A percentile compares a stretch with the other conserved stretches of the same genome.
Evolutionary conservation across 2,888 invertebrate genomes (phyloP).

Genomic region (Amaurobius ferox): DNA sequence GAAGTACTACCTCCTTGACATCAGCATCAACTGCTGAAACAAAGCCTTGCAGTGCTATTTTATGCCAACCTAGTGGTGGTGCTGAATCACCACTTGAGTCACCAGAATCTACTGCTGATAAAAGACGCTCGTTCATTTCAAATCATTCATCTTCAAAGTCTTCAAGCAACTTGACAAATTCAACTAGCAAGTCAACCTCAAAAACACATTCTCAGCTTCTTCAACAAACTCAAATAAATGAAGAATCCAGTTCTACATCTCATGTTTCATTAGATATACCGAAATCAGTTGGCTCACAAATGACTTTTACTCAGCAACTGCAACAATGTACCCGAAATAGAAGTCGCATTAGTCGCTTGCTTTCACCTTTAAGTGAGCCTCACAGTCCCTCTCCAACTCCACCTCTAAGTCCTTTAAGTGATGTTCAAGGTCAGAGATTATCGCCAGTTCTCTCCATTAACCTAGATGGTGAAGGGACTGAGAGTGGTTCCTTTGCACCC

Average conservation of each 20-base stretch:
- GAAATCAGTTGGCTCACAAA: slow-evolving; percentile 78
- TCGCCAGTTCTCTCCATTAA: slow-evolving; percentile 73
- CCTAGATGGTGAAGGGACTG: slow-evolving; percentile 17
- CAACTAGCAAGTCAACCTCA: slow-evolving; percentile 80
- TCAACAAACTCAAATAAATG: slow-evolving; percentile 28
- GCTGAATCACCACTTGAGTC: slow-evolving; percentile 75
- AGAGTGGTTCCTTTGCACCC: slow-evolving; percentile 20
- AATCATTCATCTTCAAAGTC: slow-evolving; percentile 84
- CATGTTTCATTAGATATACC: slow-evolving; percentile 11
- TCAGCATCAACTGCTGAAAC: slow-evolving; percentile 80
- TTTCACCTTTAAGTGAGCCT: slow-evolving; percentile 82
- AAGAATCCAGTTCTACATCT: slow-evolving; percentile 21
- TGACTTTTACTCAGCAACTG: slow-evolving; percentile 95
- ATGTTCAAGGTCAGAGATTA: slow-evolving; percentile 75
- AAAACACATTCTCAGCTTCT: slow-evolving; percentile 52
- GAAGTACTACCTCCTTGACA: slow-evolving; percentile 73
- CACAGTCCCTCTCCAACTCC: slow-evolving; percentile 88
- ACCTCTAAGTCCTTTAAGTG: slow-evolving; percentile 83
- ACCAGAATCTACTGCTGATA: slow-evolving; percentile 79
- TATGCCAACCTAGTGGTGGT: slow-evolving; percentile 76
- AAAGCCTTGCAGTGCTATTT: slow-evolving; percentile 82
- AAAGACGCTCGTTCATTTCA: slow-evolving; percentile 77
- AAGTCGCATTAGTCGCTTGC: slow-evolving; percentile 82
- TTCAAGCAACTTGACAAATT: slow-evolving; percentile 84
- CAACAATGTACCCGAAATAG: slow-evolving; percentile 87